phyloP scores from a whole-genome alignment of 1,140 invertebrate species.

The Scaptodrosophila lebanonensis region DNA sequence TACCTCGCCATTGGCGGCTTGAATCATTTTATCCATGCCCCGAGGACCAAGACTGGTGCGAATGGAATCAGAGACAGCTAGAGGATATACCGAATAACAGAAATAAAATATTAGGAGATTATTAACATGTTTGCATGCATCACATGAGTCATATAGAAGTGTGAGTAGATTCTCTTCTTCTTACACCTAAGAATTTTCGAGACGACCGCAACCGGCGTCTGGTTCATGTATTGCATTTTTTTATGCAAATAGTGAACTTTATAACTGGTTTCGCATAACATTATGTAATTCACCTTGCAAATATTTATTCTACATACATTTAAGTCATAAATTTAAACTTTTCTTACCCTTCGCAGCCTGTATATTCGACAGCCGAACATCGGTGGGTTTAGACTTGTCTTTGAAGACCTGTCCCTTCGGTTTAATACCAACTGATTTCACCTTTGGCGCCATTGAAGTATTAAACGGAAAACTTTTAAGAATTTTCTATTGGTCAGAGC shows the following conservation, averaged over 20 bases:
- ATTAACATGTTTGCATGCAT: constrained; percentile 11
- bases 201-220: constrained; percentile 60
- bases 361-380: constrained; percentile 97
- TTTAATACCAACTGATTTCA: constrained; percentile 58
- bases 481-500: constrained; percentile 35
- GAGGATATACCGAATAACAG: constrained; percentile 75
- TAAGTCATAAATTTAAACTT: constrained; percentile 4
- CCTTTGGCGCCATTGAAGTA: constrained; percentile 68
- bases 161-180: constrained; percentile 38
- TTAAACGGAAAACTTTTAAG: constrained; percentile 23
- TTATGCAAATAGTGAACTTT: neutral
- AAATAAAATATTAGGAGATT: too few relatives aligned
- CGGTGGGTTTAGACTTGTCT: constrained; percentile 95
- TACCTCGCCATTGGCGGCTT: constrained; percentile 97
- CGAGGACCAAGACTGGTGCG: constrained; percentile 98
- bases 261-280: neutral
- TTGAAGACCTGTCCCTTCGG: constrained; percentile 81
- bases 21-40: constrained; percentile 99
- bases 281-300: constrained; percentile 1
- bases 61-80: constrained; percentile 98
- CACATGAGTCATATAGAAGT: constrained; percentile 75
- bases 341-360: constrained; percentile 96
- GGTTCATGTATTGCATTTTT: constrained; percentile 32
- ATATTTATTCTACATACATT: neutral
- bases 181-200: constrained; percentile 58